phyloP scores from a whole-genome alignment of 2,113 vertebrate species.

The Shinisaurus crocodilurus region DNA sequence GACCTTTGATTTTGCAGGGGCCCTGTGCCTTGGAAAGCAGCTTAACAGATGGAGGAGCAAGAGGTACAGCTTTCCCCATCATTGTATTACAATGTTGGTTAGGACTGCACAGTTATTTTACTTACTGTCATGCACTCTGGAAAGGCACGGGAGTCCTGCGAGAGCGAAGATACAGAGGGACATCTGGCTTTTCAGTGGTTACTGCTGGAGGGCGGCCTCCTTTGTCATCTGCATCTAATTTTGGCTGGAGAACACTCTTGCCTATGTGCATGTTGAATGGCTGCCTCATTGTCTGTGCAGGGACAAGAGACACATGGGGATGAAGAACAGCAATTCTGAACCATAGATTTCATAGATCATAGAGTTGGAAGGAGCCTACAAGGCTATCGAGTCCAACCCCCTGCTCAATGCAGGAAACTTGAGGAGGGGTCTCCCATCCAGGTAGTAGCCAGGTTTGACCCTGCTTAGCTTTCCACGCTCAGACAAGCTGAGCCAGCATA shows the following conservation, averaged over 20 bases:
- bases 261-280: background rate
- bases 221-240: background rate
- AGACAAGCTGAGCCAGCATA: too few species aligned
- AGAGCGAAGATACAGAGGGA: background rate
- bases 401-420: too few species aligned
- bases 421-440: too few species aligned
- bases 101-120: background rate
- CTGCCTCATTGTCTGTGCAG: background rate
- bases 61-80: background rate
- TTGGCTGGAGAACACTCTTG: background rate
- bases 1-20: too few species aligned
- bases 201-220: background rate
- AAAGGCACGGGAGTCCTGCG: background rate
- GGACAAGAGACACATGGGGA: background rate
- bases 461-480: too few species aligned
- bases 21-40: too few species aligned
- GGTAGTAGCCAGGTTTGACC: too few species aligned
- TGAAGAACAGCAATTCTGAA: background rate
- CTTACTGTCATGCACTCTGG: background rate
- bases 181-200: background rate
- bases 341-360: too few species aligned
- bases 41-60: too few species aligned
- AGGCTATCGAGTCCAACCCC: too few species aligned
- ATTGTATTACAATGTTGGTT: background rate
- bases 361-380: too few species aligned